Percentiles rank a stretch among this genome's conserved stretches.
These are phyloP conservation scores for Hypomecis punctinalis DNA, from an alignment of 2,888 invertebrate genomes.

Conservation along the genomic window DNA sequence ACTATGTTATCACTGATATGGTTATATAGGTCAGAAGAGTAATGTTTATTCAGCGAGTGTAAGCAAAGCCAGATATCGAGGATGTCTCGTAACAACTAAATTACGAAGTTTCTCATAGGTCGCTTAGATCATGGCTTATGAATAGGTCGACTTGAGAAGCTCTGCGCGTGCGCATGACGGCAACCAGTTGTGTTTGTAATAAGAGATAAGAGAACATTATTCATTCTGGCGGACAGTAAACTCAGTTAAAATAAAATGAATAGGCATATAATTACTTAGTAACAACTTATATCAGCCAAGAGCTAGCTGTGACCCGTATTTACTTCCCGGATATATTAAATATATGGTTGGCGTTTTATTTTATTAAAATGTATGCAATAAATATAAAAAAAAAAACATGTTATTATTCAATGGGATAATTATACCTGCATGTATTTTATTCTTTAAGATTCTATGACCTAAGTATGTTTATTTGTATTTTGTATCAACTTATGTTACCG, in stretches of 20 bases:
- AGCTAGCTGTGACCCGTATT: too few relatives aligned
- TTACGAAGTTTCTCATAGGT: too few relatives aligned
- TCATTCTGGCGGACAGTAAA: background rate
- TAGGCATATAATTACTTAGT: background rate
- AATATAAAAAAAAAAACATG: too few relatives aligned
- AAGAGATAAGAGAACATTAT: background rate
- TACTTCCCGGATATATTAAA: too few relatives aligned
- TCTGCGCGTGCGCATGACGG: background rate
- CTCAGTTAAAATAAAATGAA: background rate
- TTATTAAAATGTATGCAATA: too few relatives aligned
- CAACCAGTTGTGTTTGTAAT: background rate
- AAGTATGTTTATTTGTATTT: too few relatives aligned
- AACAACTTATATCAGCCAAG: too few relatives aligned
- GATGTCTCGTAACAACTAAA: background rate
- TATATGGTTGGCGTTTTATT: too few relatives aligned
- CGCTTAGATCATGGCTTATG: background rate
- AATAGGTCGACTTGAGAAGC: background rate
- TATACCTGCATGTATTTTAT: too few relatives aligned
- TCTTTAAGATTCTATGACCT: too few relatives aligned
- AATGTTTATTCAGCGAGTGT: conserved; percentile 6
- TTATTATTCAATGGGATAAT: too few relatives aligned
- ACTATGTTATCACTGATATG: conserved; percentile 31
- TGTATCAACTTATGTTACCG: too few relatives aligned
- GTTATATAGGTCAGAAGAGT: conserved; percentile 20
- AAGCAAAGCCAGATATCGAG: background rate